phyloP scores from a whole-genome alignment of 2,888 invertebrate species.

The Oligia fasciuncula region DNA sequence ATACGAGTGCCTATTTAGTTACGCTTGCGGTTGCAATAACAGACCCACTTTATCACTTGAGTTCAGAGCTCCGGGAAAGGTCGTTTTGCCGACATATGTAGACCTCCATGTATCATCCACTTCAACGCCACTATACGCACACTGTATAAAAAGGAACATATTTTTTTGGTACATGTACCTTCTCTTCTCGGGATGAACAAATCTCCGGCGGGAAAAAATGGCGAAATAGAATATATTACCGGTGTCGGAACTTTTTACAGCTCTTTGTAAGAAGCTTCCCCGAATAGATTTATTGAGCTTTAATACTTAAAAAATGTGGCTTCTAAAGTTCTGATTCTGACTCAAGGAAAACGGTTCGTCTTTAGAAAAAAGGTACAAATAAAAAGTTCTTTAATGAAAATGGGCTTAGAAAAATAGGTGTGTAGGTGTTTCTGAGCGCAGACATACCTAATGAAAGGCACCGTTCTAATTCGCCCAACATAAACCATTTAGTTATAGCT shows the following conservation, averaged over 20 bases:
- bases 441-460: background rate
- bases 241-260: conserved; percentile 21
- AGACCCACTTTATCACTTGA: conserved; percentile 55
- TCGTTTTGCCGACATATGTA: conserved; percentile 53
- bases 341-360: conserved; percentile 8
- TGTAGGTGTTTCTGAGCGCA: background rate
- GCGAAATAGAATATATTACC: conserved; percentile 29
- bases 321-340: too few species aligned
- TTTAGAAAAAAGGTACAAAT: background rate
- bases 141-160: conserved; percentile 14
- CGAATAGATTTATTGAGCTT: conserved; percentile 38
- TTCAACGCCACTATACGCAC: conserved; percentile 28
- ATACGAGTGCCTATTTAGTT: conserved; percentile 52
- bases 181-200: conserved; percentile 6
- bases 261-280: conserved; percentile 4
- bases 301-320: conserved; percentile 13
- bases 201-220: conserved; percentile 11
- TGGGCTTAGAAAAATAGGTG: background rate
- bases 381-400: conserved; percentile 1
- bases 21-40: conserved; percentile 59
- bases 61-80: conserved; percentile 42
- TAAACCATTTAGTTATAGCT: too few species aligned
- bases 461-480: background rate
- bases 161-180: conserved; percentile 4
- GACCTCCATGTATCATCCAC: conserved; percentile 42